Percentiles rank a stretch among this genome's conserved stretches.
These are phyloP conservation scores for Hecatera dysodea DNA, from an alignment of 2,888 invertebrate species.

Conservation along the genomic window DNA sequence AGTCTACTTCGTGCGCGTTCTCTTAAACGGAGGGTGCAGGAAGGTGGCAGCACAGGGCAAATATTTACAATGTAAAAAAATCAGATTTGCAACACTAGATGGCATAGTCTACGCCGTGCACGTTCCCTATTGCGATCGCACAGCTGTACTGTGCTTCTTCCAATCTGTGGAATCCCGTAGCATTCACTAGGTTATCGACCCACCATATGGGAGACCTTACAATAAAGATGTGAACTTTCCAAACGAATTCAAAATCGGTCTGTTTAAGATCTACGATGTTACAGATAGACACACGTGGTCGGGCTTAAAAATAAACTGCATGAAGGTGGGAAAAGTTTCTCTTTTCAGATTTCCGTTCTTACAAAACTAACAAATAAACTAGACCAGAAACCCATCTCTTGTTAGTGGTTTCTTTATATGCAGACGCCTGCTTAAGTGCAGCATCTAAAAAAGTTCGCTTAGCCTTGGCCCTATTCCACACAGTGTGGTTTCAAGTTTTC, in stretches of 20 bases:
- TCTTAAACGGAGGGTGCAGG: too few species aligned
- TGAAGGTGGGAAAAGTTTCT: neutral
- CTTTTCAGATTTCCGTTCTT: neutral
- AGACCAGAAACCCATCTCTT: conserved; percentile 13
- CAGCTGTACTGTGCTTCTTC: neutral
- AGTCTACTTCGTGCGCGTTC: too few species aligned
- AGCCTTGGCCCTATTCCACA: conserved; percentile 31
- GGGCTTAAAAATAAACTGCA: neutral
- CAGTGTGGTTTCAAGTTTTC: conserved; percentile 6
- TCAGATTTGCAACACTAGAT: too few species aligned
- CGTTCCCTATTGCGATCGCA: too few species aligned
- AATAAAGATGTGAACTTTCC: too few species aligned
- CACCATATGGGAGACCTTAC: too few species aligned
- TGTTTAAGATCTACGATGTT: too few species aligned
- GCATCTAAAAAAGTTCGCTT: neutral
- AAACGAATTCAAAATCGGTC: too few species aligned
- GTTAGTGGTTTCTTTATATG: conserved; percentile 2
- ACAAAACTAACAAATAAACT: conserved; percentile 14
- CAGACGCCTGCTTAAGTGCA: conserved; percentile 2
- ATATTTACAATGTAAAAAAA: too few species aligned
- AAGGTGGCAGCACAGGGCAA: too few species aligned
- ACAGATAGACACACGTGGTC: neutral
- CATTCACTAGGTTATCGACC: neutral
- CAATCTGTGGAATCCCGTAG: neutral
- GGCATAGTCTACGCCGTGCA: too few species aligned